A percentile compares a stretch with the other conserved stretches of the same genome.
Conservation (phyloP, 2,797 vertebrate genomes). For the Pempheris klunzingeri region DNA sequence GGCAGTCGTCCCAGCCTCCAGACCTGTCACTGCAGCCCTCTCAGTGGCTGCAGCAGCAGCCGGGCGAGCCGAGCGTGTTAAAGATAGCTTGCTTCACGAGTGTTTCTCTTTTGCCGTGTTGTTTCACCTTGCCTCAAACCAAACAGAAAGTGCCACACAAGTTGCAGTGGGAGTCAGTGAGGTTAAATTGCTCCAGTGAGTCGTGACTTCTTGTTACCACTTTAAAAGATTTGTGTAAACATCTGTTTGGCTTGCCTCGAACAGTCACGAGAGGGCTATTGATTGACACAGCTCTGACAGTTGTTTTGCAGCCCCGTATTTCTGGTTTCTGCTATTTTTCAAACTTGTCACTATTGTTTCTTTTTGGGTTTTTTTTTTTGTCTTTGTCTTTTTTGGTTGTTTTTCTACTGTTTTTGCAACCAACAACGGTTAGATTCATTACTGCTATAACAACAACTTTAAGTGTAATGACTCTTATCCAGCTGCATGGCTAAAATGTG, state of each 20-base stretch:
- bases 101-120: slow-evolving; percentile 51
- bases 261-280: slow-evolving; percentile 38
- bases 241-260: slow-evolving; percentile 52
- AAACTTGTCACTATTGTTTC: background rate
- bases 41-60: slow-evolving; percentile 36
- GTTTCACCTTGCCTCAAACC: slow-evolving; percentile 68
- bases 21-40: slow-evolving; percentile 53
- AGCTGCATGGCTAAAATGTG: slow-evolving; percentile 42
- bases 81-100: slow-evolving; percentile 41
- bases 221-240: slow-evolving; percentile 56
- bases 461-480: slow-evolving; percentile 39
- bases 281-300: slow-evolving; percentile 40
- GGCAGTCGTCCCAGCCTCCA: slow-evolving; percentile 60
- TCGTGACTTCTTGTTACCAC: slow-evolving; percentile 58
- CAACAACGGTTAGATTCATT: slow-evolving; percentile 22
- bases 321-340: slow-evolving; percentile 24
- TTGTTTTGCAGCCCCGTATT: slow-evolving; percentile 30
- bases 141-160: slow-evolving; percentile 75
- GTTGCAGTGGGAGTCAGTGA: slow-evolving; percentile 59
- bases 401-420: slow-evolving; percentile 1
- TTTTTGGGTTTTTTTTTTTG: background rate
- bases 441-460: slow-evolving; percentile 12
- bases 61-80: slow-evolving; percentile 47
- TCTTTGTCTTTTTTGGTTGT: background rate
- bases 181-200: slow-evolving; percentile 44